Evolutionary conservation across 2,113 vertebrate species (phyloP).

Genomic region (Scatophagus argus): DNA sequence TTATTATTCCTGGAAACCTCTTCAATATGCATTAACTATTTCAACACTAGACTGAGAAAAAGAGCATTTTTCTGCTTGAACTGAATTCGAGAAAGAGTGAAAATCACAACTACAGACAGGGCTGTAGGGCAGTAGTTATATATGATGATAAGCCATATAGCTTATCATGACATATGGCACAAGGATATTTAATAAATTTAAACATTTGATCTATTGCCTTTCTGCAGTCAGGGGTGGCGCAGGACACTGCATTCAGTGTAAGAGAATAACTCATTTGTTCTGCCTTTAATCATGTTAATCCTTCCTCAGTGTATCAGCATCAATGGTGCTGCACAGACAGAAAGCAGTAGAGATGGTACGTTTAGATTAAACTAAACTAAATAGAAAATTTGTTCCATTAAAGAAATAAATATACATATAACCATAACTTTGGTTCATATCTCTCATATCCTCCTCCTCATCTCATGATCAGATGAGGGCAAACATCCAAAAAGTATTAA

Average conservation of each 20-base stretch:
- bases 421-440: background rate
- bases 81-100: background rate
- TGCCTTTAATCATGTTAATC: conserved; percentile 45
- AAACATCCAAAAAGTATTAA: background rate
- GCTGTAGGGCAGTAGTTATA: conserved; percentile 5
- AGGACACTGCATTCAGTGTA: conserved; percentile 20
- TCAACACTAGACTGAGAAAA: conserved; percentile 6
- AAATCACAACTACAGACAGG: background rate
- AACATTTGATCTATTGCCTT: conserved; percentile 43
- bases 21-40: conserved; percentile 3
- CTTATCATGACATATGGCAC: conserved; percentile 37
- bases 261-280: conserved; percentile 50
- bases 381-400: background rate
- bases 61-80: background rate
- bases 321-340: conserved; percentile 20
- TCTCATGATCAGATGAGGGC: background rate
- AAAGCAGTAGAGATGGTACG: background rate
- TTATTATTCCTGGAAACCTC: conserved; percentile 10
- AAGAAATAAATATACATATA: background rate
- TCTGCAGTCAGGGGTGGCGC: conserved; percentile 7
- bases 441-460: background rate
- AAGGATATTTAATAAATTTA: conserved; percentile 32
- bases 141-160: conserved; percentile 42
- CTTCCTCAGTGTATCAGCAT: conserved; percentile 15
- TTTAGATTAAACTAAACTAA: background rate